Evolutionary conservation across 2,888 invertebrate species (phyloP).

Genomic region (Leucoptera coffeella): DNA sequence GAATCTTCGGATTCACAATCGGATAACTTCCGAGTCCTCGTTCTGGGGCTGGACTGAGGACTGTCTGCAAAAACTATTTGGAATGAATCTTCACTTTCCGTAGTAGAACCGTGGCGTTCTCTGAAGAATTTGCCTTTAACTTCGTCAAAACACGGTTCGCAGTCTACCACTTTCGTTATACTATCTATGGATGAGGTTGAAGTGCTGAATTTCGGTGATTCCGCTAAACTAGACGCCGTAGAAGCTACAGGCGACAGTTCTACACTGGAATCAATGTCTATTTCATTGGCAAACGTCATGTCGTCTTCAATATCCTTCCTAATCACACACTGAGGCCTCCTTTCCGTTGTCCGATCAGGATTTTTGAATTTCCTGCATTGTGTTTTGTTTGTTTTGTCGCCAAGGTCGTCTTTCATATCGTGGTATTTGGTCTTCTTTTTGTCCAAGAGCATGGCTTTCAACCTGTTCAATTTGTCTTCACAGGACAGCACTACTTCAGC

Average conservation of each 20-base stretch:
- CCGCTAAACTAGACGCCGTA: constrained; percentile 15
- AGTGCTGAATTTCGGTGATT: constrained; percentile 10
- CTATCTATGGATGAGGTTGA: neutral
- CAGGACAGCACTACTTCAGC: constrained; percentile 20
- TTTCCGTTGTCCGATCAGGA: neutral
- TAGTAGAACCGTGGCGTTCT: constrained; percentile 15
- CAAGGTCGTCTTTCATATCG: constrained; percentile 4
- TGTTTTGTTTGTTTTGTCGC: too few species aligned
- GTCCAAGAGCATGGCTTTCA: constrained; percentile 21
- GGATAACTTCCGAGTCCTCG: constrained; percentile 16
- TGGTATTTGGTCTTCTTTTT: constrained; percentile 10
- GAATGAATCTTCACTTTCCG: constrained; percentile 35
- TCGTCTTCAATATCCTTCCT: too few species aligned
- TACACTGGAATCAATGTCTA: constrained; percentile 5
- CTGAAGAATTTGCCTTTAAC: constrained; percentile 26
- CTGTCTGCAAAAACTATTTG: constrained; percentile 37
- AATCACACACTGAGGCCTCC: too few species aligned
- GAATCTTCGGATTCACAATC: constrained; percentile 57
- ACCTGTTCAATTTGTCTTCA: constrained; percentile 27
- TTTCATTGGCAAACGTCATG: too few species aligned
- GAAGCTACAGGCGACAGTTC: constrained; percentile 14
- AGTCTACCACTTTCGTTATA: neutral
- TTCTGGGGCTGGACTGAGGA: constrained; percentile 9
- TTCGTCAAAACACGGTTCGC: constrained; percentile 22
- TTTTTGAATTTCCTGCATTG: neutral